phyloP scores from a whole-genome alignment of 2,888 invertebrate genomes.

The Tipula helvola region DNA sequence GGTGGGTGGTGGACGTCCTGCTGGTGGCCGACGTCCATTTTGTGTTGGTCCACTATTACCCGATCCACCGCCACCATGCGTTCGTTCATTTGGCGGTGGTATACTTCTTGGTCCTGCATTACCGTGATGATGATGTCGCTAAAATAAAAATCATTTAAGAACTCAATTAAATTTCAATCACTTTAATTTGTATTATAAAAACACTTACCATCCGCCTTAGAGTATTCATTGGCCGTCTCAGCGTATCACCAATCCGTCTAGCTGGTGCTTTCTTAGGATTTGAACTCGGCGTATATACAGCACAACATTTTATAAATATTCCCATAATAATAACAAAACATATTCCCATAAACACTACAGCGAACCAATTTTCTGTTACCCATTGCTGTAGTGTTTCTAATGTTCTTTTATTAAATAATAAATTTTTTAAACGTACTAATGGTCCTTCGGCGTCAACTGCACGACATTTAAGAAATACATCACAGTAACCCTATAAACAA shows the following conservation, averaged over 20 bases:
- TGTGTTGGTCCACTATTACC: slow-evolving; percentile 18
- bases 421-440: slow-evolving; percentile 87
- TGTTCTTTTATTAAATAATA: slow-evolving; percentile 84
- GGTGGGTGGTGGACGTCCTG: slow-evolving; percentile 35
- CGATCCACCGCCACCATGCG: slow-evolving; percentile 17
- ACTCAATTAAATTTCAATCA: neutral
- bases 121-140: slow-evolving; percentile 35
- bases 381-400: slow-evolving; percentile 79
- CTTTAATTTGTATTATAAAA: neutral
- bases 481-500: slow-evolving; percentile 73
- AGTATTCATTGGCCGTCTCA: slow-evolving; percentile 83
- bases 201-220: slow-evolving; percentile 65
- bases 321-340: slow-evolving; percentile 93
- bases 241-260: slow-evolving; percentile 81
- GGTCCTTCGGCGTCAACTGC: slow-evolving; percentile 99
- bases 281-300: slow-evolving; percentile 97
- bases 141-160: neutral
- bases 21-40: slow-evolving; percentile 14
- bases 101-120: slow-evolving; percentile 34
- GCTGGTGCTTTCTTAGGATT: slow-evolving; percentile 97
- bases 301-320: slow-evolving; percentile 97
- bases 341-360: slow-evolving; percentile 82
- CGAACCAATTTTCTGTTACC: slow-evolving; percentile 95
- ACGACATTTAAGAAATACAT: slow-evolving; percentile 96
- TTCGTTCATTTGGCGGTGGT: slow-evolving; percentile 39